Evolutionary conservation across 2,888 invertebrate genomes (phyloP), one percentile per base, ranked within the genome.

Genomic region (Ryuthela nishihirai): DNA sequence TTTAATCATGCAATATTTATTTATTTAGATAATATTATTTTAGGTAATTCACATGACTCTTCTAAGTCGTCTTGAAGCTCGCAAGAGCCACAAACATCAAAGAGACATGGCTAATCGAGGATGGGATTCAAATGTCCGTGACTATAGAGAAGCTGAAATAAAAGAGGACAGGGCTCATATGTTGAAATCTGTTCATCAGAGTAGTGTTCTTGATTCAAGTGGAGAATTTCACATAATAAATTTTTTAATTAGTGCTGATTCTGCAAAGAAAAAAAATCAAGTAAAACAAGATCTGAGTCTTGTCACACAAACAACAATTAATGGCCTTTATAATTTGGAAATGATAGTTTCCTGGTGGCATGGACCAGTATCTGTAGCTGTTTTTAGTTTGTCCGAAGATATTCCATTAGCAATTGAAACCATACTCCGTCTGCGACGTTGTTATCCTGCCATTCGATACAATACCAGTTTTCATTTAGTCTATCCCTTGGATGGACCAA

Each of bases 301-400:
- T 7, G 77, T 77, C 21, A 75, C 76, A 5, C 78, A 79, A 54
- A 74, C 76, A 49, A 75, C 77, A 10, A 68, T 72, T 15, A 72
- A 75, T 59, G 73, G 77, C 65, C 68, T 79, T n/a, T 67, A 73
- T 47, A 70, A 75, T 54, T 55, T 78, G 4, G 64, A 72, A 24
- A 67, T 70, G n/a, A 64, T 78, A 25, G 69, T 70, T 29, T 67
- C 71, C 38, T 62, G 70, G n/a, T 79, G 78, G 78, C 69, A 73
- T 62, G 78, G 79, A 1, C 78, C 78, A 0, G 69, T 80, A 15
- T 79, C 79, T 3, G 71, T 80, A 2, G 73, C 78, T n/a, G 74
- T 80, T 3, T 80, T 79, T 68, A 74, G 72, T 9, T 72, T 74
- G 45, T 70, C 76, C 20, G 69, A 72, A 39, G 74, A 76, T 54